A percentile compares a stretch with the other conserved stretches of the same genome.
phyloP scores from a whole-genome alignment of 1,140 invertebrate species.

The Euschistus heros region DNA sequence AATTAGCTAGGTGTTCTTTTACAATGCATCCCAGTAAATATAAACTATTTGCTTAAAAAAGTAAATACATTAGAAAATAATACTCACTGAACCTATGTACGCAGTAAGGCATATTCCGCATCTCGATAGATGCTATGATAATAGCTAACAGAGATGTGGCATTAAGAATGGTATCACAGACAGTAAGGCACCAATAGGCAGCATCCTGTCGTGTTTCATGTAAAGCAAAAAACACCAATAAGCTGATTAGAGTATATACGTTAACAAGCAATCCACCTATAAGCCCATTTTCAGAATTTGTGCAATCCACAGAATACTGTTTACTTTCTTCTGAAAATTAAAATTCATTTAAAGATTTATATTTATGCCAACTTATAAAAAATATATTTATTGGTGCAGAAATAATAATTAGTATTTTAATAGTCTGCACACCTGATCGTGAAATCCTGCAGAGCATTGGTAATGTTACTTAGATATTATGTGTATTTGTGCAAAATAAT shows the following conservation, averaged over 20 bases:
- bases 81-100: conserved; percentile 7
- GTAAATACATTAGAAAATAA: conserved; percentile 32
- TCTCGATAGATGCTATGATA: conserved; percentile 46
- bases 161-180: conserved; percentile 5
- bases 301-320: conserved; percentile 50
- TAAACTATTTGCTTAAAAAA: neutral
- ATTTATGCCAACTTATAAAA: too few species aligned
- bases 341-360: neutral
- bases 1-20: too few species aligned
- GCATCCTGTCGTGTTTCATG: neutral
- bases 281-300: conserved; percentile 56
- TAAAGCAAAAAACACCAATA: conserved; percentile 58
- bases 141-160: neutral
- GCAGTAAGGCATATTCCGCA: conserved; percentile 39
- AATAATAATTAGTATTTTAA: too few species aligned
- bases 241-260: conserved; percentile 56
- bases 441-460: too few species aligned
- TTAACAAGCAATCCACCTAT: conserved; percentile 56
- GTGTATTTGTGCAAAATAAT: too few species aligned
- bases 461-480: too few species aligned
- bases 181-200: neutral
- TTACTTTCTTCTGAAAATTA: conserved; percentile 37
- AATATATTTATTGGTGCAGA: too few species aligned
- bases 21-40: too few species aligned
- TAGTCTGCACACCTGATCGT: too few species aligned